Conservation (phyloP, 2,888 invertebrate species). For the Volucella inanis region DNA sequence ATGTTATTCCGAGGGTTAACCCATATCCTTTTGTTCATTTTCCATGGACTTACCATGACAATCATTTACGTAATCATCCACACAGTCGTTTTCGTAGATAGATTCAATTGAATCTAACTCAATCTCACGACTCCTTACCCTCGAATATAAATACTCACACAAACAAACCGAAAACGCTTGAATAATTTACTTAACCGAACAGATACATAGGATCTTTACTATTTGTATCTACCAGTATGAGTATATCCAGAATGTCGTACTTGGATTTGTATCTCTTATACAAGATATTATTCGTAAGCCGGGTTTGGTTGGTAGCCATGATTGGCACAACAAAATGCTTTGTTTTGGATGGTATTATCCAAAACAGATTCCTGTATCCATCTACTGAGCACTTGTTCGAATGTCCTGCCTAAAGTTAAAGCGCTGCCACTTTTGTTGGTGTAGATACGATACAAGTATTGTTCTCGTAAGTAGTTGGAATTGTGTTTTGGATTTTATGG, state of each 20-base stretch:
- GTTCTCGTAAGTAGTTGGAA: not conserved
- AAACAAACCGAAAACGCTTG: conserved; percentile 1
- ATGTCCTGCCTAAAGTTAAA: not conserved
- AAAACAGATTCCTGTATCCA: not conserved
- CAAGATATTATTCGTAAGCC: conserved; percentile 2
- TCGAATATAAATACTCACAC: not conserved
- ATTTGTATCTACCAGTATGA: conserved; percentile 22
- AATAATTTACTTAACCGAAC: conserved; percentile 20
- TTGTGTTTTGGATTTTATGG: conserved; percentile 26
- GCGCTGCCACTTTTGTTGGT: not conserved
- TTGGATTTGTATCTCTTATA: not conserved
- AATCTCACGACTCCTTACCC: conserved; percentile 45
- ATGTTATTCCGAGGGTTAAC: conserved; percentile 3
- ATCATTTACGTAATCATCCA: conserved; percentile 12
- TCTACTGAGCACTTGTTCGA: not conserved
- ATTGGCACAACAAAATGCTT: conserved; percentile 47
- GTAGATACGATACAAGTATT: no score
- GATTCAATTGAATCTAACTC: conserved; percentile 45
- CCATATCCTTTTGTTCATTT: not conserved
- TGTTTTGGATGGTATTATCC: conserved; percentile 8
- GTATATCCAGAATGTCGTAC: not conserved
- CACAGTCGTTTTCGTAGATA: not conserved
- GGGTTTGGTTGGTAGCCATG: conserved; percentile 29
- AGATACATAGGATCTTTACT: not conserved
- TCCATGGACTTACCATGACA: conserved; percentile 38